Percentiles rank a stretch among this genome's conserved stretches.
Evolutionary conservation across 2,797 vertebrate genomes (phyloP).

Genomic region (Natrix natrix): DNA sequence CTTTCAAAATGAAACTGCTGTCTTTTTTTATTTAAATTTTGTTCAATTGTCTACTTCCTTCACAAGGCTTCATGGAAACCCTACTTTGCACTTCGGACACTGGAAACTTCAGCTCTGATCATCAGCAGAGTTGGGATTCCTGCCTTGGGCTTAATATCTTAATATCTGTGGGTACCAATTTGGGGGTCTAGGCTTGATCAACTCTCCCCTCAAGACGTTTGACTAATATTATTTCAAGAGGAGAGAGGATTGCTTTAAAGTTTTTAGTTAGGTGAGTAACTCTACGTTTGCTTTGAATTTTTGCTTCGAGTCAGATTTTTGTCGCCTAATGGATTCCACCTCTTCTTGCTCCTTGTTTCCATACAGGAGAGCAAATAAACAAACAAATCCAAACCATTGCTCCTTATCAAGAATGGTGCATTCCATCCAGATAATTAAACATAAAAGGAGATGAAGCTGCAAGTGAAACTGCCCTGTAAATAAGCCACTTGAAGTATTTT

Average conservation of each 20-base stretch:
- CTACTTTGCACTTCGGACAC: neutral
- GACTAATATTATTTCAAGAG: neutral
- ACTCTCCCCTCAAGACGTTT: neutral
- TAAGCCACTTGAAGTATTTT: conserved; percentile 30
- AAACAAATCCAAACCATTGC: neutral
- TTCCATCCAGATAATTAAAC: conserved; percentile 28
- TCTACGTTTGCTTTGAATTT: neutral
- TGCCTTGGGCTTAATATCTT: neutral
- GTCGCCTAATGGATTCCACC: neutral
- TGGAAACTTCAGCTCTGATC: neutral
- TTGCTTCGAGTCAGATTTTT: neutral
- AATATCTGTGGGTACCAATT: neutral
- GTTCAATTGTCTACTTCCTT: neutral
- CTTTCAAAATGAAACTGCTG: neutral
- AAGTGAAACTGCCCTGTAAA: conserved; percentile 29
- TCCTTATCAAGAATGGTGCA: neutral
- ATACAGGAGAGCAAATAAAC: neutral
- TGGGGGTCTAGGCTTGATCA: neutral
- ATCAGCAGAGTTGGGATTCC: neutral
- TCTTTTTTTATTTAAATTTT: neutral
- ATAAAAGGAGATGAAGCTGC: conserved; percentile 12
- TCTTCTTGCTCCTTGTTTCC: neutral
- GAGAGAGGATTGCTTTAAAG: neutral
- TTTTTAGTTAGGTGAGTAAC: neutral
- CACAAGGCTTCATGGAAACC: neutral